These are phyloP conservation scores for Oegoconia quadripuncta DNA, from an alignment of 2,888 invertebrate genomes.

Conservation along the genomic window DNA sequence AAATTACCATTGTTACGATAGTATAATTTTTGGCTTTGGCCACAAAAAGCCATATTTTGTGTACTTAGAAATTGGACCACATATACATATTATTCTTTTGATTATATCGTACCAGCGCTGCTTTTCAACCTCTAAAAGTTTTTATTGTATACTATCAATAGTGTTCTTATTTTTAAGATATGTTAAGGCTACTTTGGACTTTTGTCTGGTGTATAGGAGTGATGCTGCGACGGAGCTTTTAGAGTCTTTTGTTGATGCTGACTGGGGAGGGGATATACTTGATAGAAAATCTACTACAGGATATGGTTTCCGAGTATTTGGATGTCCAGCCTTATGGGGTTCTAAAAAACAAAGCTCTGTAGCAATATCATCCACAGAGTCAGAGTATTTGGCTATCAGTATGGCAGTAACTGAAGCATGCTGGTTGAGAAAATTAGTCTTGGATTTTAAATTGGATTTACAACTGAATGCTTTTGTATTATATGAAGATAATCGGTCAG, in stretches of 20 bases:
- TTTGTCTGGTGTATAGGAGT: not conserved
- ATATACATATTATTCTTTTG: too few relatives aligned
- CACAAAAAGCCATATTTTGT: too few relatives aligned
- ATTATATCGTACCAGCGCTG: too few relatives aligned
- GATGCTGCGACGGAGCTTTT: not conserved
- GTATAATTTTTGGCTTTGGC: too few relatives aligned
- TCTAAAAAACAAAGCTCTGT: constrained; percentile 15
- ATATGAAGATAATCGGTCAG: constrained; percentile 11
- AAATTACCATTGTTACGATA: too few relatives aligned
- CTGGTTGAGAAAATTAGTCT: constrained; percentile 11
- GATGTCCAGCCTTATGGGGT: constrained; percentile 16
- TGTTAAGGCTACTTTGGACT: not conserved
- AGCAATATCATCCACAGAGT: constrained; percentile 13
- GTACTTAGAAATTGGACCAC: too few relatives aligned
- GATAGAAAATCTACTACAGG: constrained; percentile 18
- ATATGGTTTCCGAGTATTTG: constrained; percentile 15
- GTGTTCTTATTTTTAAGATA: not conserved
- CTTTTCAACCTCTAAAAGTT: too few relatives aligned
- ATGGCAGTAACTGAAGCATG: constrained; percentile 13
- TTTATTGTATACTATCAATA: not conserved
- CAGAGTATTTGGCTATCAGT: constrained; percentile 18
- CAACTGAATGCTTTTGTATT: too few relatives aligned
- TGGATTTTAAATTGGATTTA: constrained; percentile 1
- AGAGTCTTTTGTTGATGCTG: constrained; percentile 7
- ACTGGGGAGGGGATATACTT: constrained; percentile 15